A percentile compares a stretch with the other conserved stretches of the same genome.
These are phyloP conservation scores for Marronus borbonicus DNA, from an alignment of 2,888 invertebrate species.

Conservation along the genomic window DNA sequence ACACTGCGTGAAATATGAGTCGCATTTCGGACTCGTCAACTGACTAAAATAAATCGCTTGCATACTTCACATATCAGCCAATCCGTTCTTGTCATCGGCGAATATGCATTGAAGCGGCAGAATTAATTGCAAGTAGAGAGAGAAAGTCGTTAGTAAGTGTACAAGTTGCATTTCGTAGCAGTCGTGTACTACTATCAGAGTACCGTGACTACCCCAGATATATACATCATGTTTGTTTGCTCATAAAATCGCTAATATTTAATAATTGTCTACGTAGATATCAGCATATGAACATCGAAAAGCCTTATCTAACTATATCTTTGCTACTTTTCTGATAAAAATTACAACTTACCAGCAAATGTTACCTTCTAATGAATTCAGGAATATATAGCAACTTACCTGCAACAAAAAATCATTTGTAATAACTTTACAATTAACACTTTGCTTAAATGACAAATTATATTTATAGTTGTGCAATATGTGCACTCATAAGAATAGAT, in stretches of 20 bases:
- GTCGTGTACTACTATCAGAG: not conserved
- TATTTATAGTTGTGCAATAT: no score
- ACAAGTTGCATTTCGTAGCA: not conserved
- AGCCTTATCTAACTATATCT: constrained; percentile 40
- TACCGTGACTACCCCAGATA: not conserved
- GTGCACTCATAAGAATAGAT: no score
- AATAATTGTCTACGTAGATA: constrained; percentile 16
- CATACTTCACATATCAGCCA: constrained; percentile 46
- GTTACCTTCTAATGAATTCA: not conserved
- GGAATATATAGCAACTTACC: constrained; percentile 18
- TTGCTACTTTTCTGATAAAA: not conserved
- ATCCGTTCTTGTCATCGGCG: constrained; percentile 43
- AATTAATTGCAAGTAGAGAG: constrained; percentile 10
- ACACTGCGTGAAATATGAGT: constrained; percentile 66
- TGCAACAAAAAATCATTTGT: constrained; percentile 22
- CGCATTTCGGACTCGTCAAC: constrained; percentile 55
- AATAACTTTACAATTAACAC: not conserved
- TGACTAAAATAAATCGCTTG: constrained; percentile 51
- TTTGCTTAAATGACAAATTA: no score
- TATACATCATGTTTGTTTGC: not conserved
- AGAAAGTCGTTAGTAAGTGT: not conserved
- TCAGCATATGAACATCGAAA: constrained; percentile 52
- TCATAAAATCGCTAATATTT: constrained; percentile 2
- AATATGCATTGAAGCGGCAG: constrained; percentile 24
- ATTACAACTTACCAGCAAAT: not conserved